Evolutionary conservation across 2,888 invertebrate species (phyloP), one percentile per base, ranked within the genome.

Genomic region (Mesorhabditis spiculigera): DNA sequence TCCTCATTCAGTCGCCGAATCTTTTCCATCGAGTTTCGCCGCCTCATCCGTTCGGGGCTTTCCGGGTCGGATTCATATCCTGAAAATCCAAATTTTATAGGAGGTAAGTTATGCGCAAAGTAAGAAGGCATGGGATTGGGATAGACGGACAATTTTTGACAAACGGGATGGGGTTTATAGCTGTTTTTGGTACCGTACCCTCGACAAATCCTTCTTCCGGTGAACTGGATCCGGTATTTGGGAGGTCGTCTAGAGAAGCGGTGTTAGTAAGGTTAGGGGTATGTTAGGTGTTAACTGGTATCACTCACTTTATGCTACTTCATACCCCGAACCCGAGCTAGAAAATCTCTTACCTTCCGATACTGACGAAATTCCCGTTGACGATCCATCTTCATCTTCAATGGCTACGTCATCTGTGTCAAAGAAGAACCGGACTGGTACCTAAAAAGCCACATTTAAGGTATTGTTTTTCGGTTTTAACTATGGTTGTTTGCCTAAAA

Each of bases 181-280:
- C 28, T 3, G 28, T 28, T 28, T 28, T 28, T 28, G 28, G 28
- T 28, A 28, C 28, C 28, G 28, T 50, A 50, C 58, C 58, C 58
- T 50, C 58, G n/a, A 50, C n/a, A 50, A 50, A 50, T 50, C 58
- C 58, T 50, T 50, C 58, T 50, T 50, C 58, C 8, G 58, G 58
- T 50, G 58, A 50, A n/a, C 58, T 50, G 8, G 58, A 13, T 2
- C 58, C 58, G 10, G 58, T 50, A n/a, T 50, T 50, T 50, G 58
- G 58, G 58, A 50, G 58, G n/a, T 50, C n/a, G 10, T 50, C 8
- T 50, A 50, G 58, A 50, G 58, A 50, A 50, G n/a, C n/a, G 8
- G 58, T 50, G 58, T 50, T 13, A 28, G 28, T 28, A 28, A 28
- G 28, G 28, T 28, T 28, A 28, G 28, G 28, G 28, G 28, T 28